phyloP scores from a whole-genome alignment of 2,113 vertebrate genomes.

The Pituophis catenifer region DNA sequence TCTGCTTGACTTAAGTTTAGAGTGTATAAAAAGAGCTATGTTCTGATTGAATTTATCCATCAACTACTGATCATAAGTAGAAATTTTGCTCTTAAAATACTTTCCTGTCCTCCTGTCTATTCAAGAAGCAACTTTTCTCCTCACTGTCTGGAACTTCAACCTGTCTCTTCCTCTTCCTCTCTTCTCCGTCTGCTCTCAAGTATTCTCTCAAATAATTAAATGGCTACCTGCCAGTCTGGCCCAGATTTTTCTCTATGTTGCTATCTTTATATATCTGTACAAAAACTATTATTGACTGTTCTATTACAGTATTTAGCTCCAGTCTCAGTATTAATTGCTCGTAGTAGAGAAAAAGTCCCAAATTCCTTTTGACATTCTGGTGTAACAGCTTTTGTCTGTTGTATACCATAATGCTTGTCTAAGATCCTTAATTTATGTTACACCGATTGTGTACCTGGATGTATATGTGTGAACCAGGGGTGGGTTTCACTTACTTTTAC shows the following conservation, averaged over 20 bases:
- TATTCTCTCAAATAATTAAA: neutral
- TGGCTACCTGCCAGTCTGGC: neutral
- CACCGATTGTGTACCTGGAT: neutral
- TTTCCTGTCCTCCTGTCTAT: neutral
- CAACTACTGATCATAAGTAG: neutral
- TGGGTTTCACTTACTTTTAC: too few relatives aligned
- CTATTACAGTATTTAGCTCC: neutral
- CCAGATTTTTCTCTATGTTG: neutral
- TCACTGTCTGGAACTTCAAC: neutral
- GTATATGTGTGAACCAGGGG: neutral
- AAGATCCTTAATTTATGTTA: neutral
- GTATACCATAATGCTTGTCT: neutral
- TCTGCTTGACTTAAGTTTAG: neutral
- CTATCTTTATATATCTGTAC: neutral
- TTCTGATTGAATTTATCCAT: neutral
- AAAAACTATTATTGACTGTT: neutral
- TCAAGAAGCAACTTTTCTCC: neutral
- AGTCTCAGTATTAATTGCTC: neutral
- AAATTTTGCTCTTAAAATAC: neutral
- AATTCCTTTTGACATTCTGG: neutral
- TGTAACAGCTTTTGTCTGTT: neutral
- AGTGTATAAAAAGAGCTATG: neutral
- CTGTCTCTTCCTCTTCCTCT: neutral
- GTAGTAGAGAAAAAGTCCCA: neutral
- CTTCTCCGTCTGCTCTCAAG: neutral